Conservation (phyloP, 2,113 vertebrate species). For the Potamarius usumacintae region DNA sequence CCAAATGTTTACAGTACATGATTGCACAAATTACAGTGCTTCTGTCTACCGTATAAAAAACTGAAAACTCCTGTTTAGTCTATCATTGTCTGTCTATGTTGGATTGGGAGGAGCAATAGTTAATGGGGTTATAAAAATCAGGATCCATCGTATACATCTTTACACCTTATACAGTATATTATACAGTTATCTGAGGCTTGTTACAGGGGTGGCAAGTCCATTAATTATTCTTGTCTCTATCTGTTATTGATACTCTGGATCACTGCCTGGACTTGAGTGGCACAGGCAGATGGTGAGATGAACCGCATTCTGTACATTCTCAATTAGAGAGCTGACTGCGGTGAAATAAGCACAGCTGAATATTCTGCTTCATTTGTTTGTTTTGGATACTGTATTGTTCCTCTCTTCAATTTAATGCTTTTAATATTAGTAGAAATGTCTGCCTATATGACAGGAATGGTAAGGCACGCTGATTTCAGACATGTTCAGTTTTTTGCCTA, state of each 20-base stretch:
- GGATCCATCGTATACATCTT: not conserved
- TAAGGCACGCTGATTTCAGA: not conserved
- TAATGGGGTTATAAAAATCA: not conserved
- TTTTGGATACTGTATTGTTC: slow-evolving; percentile 4
- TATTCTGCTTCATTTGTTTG: slow-evolving; percentile 1
- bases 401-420: not conserved
- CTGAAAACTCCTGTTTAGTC: not conserved
- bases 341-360: slow-evolving; percentile 17
- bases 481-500: not conserved
- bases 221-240: slow-evolving; percentile 42
- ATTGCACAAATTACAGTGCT: not conserved
- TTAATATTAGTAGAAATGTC: not conserved
- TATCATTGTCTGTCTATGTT: not conserved
- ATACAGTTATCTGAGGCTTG: not conserved
- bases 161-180: not conserved
- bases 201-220: not conserved
- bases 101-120: not conserved
- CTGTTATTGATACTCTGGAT: slow-evolving; percentile 37
- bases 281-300: slow-evolving; percentile 30
- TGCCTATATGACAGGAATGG: not conserved
- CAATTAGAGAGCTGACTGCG: slow-evolving; percentile 10
- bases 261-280: slow-evolving; percentile 15
- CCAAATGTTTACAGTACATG: not conserved
- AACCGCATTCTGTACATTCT: slow-evolving; percentile 29
- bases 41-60: not conserved